Conservation (phyloP, 2,797 vertebrate genomes). For the Xyrichtys novacula region DNA sequence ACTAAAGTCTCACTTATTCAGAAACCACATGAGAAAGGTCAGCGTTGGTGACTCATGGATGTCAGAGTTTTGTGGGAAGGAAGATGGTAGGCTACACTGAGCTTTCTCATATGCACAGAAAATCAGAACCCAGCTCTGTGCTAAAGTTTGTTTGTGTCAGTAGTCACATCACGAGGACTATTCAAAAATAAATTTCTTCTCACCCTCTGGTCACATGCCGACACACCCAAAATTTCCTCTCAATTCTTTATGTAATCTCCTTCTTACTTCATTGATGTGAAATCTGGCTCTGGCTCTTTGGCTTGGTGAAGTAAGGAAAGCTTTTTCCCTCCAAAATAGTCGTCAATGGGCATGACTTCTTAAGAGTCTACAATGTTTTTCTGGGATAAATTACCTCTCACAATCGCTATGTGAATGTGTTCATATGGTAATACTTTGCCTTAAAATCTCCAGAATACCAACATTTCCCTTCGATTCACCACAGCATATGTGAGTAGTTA, state of each 20-base stretch:
- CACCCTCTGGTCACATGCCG: background rate
- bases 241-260: background rate
- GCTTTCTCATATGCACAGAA: slow-evolving; percentile 30
- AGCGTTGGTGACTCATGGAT: slow-evolving; percentile 68
- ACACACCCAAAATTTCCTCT: background rate
- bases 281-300: background rate
- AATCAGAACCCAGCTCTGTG: slow-evolving; percentile 25
- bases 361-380: no score
- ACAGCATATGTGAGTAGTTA: no score
- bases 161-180: slow-evolving; percentile 14
- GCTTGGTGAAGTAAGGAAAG: no score
- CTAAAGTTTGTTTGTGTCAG: slow-evolving; percentile 25
- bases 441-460: no score
- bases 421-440: no score
- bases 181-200: slow-evolving; percentile 9
- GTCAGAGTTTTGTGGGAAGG: slow-evolving; percentile 69
- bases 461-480: no score
- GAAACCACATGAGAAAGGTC: slow-evolving; percentile 78
- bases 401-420: no score
- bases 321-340: no score
- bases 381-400: no score
- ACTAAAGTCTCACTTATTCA: slow-evolving; percentile 63
- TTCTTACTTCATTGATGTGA: background rate
- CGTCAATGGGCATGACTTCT: no score
- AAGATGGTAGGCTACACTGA: slow-evolving; percentile 30